These are phyloP conservation scores for Margaritifera margaritifera DNA, from an alignment of 2,888 invertebrate genomes.

Conservation along the genomic window DNA sequence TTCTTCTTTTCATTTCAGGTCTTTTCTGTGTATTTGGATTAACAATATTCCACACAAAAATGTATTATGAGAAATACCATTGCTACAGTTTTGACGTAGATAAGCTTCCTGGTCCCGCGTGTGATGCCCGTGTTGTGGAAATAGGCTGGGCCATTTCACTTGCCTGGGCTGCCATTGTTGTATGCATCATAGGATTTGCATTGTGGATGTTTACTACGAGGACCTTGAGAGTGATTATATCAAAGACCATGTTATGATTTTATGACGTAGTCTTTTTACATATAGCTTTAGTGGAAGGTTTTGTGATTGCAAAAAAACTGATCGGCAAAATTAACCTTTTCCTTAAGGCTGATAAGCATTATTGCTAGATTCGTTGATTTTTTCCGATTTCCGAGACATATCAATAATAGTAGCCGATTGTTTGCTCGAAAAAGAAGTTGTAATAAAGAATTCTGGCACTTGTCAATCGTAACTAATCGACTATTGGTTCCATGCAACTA, in stretches of 20 bases:
- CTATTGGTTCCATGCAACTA: no score
- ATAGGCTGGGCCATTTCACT: constrained; percentile 71
- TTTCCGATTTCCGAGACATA: no score
- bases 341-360: no score
- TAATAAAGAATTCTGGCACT: no score
- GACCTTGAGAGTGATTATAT: constrained; percentile 81
- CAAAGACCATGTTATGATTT: constrained; percentile 64
- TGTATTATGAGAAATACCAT: constrained; percentile 72
- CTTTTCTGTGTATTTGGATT: constrained; percentile 92
- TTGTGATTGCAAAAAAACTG: no score
- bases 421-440: no score
- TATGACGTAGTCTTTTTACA: no score
- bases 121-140: constrained; percentile 63
- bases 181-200: constrained; percentile 87
- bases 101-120: constrained; percentile 76
- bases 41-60: constrained; percentile 93
- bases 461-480: no score
- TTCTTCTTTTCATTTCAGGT: constrained; percentile 77
- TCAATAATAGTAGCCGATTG: no score
- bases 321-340: no score
- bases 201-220: constrained; percentile 90
- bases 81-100: constrained; percentile 51
- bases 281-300: no score
- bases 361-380: no score
- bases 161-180: constrained; percentile 85